Base-by-base conservation (phyloP, 2,888 invertebrate genomes). In the Leucania comma region DNA sequence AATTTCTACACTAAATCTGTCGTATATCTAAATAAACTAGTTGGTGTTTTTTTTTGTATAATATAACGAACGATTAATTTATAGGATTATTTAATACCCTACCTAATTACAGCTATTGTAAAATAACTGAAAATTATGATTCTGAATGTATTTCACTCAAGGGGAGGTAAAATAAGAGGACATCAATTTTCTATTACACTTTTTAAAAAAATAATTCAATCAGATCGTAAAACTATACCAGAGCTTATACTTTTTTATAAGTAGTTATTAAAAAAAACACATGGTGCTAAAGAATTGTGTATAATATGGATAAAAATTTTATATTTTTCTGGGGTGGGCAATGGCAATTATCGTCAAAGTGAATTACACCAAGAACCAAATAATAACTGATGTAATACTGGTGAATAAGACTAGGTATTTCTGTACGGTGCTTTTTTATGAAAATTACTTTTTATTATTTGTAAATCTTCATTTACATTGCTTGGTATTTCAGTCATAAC, bases 1-100 rank as follows among this genome's bases (percentile, higher is more conserved):
- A 78, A 81, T 86, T 82, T 81, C 82, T 88, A 89, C 78, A 79
- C 79, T 88, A 87, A 68, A 78, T 85, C 81, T 81, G 85, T 83
- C 76, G 71, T 91, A 89, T 74, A 59, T 83, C 89, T 92, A 92
- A 79, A 76, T 78, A 89, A 84, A 80, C 92, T 94, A 94, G 89
- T 94, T 94, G 95, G 94, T 94, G 95, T 95, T 94, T 78, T 92
- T n/a, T 35, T 90, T 93, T 91, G 90, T 89, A 89, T 90, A 88
- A 88, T 84, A 88, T 89, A 83, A 89, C 86, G 90, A 93, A 90
- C 86, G 82, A 87, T 90, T 90, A 89, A 68, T 75, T 83, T 86
- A 89, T 90, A 92, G 90, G 90, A 91, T 88, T 80, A 77, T 74
- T 79, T 58, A 65, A 59, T 85, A 83, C 54, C 67, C 75, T 82